Percentiles rank a stretch among this genome's conserved stretches.
Evolutionary conservation across 2,797 vertebrate species (phyloP).

Genomic region (Champsocephalus gunnari): DNA sequence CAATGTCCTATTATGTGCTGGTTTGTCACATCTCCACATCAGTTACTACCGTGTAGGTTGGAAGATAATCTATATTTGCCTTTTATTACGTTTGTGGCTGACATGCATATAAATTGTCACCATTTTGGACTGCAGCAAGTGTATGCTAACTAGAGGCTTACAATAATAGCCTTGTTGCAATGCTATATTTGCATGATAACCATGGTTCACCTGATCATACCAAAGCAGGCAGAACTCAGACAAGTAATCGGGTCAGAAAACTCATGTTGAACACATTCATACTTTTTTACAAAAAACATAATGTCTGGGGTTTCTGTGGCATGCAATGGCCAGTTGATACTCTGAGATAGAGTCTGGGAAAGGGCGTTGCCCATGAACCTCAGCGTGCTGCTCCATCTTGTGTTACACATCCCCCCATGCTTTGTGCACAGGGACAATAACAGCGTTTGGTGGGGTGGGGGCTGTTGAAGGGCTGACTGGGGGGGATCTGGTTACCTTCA

Average conservation of each 20-base stretch:
- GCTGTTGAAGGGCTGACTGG: constrained; percentile 10
- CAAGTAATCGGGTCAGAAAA: background rate
- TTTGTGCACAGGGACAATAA: constrained; percentile 82
- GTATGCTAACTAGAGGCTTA: background rate
- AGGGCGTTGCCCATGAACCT: constrained; percentile 80
- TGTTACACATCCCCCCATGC: constrained; percentile 72
- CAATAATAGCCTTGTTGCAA: background rate
- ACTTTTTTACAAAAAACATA: background rate
- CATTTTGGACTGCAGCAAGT: background rate
- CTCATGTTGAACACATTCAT: background rate
- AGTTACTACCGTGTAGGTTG: background rate
- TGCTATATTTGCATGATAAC: background rate
- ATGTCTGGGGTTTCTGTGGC: constrained; percentile 9
- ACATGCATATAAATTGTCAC: background rate
- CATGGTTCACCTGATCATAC: background rate
- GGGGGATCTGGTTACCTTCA: constrained; percentile 74
- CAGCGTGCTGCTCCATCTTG: constrained; percentile 66
- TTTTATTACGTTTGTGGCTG: background rate
- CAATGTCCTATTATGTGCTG: background rate
- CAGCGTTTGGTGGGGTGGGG: constrained; percentile 47
- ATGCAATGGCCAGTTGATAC: constrained; percentile 59
- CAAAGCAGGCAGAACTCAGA: background rate
- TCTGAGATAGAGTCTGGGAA: constrained; percentile 68
- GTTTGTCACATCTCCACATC: background rate
- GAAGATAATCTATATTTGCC: background rate